These are phyloP conservation scores for Apostichopus parvimensis DNA, from an alignment of 35 echinoderm and acorn worm genomes.

Conservation along the genomic window DNA sequence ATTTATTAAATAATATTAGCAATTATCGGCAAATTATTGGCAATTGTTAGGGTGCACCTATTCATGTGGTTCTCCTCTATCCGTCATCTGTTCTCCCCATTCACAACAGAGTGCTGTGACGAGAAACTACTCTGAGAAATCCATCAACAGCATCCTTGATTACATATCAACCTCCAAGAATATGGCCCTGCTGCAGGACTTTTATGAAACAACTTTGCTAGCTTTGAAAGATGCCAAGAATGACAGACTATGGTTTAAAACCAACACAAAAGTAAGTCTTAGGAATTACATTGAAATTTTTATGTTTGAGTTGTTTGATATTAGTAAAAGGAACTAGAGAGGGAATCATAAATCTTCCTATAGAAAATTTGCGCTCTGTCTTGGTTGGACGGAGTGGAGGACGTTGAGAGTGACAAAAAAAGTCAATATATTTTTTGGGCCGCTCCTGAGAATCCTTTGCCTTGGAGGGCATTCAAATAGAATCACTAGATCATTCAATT, in stretches of 20 bases:
- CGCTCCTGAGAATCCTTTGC: too few species aligned
- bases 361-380: too few species aligned
- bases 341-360: background rate
- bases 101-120: conserved; percentile 94
- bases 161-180: conserved; percentile 99
- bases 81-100: background rate
- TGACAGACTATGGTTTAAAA: conserved; percentile 99
- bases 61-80: too few species aligned
- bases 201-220: conserved; percentile 97
- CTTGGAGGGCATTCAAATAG: too few species aligned
- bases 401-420: too few species aligned
- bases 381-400: too few species aligned
- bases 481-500: too few species aligned
- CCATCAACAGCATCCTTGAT: conserved; percentile 98
- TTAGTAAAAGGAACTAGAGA: background rate
- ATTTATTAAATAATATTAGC: too few species aligned
- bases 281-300: background rate
- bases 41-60: too few species aligned
- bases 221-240: conserved; percentile 99
- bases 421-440: too few species aligned
- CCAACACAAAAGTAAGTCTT: conserved; percentile 95
- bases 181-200: conserved; percentile 94
- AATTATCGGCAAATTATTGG: too few species aligned
- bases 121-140: conserved; percentile 99
- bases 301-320: background rate